A percentile compares a stretch with the other conserved stretches of the same genome.
Conservation (phyloP, 2,113 vertebrate genomes). For the Pantherophis guttatus region DNA sequence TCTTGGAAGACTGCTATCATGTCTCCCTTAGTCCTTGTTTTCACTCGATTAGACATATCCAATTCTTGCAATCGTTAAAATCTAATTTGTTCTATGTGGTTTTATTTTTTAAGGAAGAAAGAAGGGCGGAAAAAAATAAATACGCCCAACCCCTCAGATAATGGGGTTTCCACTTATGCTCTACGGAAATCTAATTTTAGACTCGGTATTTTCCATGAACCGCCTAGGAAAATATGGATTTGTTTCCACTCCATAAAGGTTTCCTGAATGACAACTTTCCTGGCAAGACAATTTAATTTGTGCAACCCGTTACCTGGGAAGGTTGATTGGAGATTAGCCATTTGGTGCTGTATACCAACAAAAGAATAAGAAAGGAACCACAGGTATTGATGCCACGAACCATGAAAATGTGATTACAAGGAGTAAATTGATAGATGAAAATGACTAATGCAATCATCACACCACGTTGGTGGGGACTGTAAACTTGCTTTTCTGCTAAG, state of each 20-base stretch:
- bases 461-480: neutral
- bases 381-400: slow-evolving; percentile 57
- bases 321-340: slow-evolving; percentile 44
- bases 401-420: slow-evolving; percentile 56
- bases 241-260: slow-evolving; percentile 46
- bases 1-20: neutral
- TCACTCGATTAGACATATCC: neutral
- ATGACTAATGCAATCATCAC: slow-evolving; percentile 33
- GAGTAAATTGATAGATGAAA: slow-evolving; percentile 34
- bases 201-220: slow-evolving; percentile 33
- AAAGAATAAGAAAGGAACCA: slow-evolving; percentile 60
- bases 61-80: neutral
- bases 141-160: neutral
- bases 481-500: slow-evolving; percentile 5
- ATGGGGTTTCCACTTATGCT: neutral
- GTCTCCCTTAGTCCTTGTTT: neutral
- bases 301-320: slow-evolving; percentile 40
- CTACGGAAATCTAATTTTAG: slow-evolving; percentile 40
- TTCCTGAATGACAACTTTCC: slow-evolving; percentile 55
- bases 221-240: slow-evolving; percentile 51
- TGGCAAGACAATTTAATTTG: slow-evolving; percentile 48
- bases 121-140: neutral
- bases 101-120: neutral
- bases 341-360: slow-evolving; percentile 51
- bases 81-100: neutral